phyloP scores from a whole-genome alignment of 2,113 vertebrate genomes.

The Phyllostomus hastatus region DNA sequence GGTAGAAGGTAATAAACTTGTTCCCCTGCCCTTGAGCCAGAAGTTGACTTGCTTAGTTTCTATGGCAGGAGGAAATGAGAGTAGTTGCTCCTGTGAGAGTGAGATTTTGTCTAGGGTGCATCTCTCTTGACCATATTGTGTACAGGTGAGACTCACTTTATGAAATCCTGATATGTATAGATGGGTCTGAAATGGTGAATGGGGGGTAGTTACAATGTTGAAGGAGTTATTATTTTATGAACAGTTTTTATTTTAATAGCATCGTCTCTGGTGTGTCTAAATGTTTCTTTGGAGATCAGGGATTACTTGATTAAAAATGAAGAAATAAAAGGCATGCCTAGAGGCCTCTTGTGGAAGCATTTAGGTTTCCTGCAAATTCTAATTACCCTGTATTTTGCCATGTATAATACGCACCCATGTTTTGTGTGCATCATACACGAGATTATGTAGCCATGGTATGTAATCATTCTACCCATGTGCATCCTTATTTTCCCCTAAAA shows the following conservation, averaged over 20 bases:
- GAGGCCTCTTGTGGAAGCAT: background rate
- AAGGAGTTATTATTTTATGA: conserved; percentile 16
- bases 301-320: conserved; percentile 49
- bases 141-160: background rate
- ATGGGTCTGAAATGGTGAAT: background rate
- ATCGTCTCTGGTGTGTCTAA: background rate
- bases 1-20: conserved; percentile 36
- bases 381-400: background rate
- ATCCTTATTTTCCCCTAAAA: no score
- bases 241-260: conserved; percentile 33
- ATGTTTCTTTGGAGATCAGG: conserved; percentile 22
- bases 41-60: conserved; percentile 32
- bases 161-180: background rate
- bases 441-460: no score
- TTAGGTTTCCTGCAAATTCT: background rate
- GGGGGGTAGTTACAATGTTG: background rate
- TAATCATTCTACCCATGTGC: no score
- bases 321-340: conserved; percentile 11
- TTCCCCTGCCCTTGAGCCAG: background rate
- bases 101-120: background rate
- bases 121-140: background rate
- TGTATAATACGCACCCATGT: no score
- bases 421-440: no score
- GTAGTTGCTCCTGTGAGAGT: background rate
- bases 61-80: background rate